A percentile compares a stretch with the other conserved stretches of the same genome.
phyloP scores from a whole-genome alignment of 2,113 vertebrate species.

The Aplodontia rufa region DNA sequence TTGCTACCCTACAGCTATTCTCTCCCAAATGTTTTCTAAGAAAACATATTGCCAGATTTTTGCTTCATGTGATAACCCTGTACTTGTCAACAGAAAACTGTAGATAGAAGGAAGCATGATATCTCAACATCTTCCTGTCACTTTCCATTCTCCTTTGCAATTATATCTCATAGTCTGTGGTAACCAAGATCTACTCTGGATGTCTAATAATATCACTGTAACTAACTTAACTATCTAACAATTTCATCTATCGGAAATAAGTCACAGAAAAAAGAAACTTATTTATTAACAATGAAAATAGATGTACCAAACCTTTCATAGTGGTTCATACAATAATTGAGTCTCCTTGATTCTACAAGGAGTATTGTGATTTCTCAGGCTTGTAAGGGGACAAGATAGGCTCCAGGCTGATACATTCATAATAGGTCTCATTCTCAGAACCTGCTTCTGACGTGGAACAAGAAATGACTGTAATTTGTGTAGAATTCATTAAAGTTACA shows the following conservation, averaged over 20 bases:
- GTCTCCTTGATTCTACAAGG: neutral
- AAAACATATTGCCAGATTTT: neutral
- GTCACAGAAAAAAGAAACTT: neutral
- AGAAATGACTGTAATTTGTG: neutral
- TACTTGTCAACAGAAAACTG: neutral
- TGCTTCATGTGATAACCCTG: neutral
- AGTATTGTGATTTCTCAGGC: neutral
- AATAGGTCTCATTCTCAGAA: neutral
- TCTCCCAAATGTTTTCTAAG: neutral
- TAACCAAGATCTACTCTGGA: neutral
- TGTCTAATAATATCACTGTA: neutral
- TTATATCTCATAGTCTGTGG: neutral
- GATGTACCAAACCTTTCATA: neutral
- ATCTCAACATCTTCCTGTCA: neutral
- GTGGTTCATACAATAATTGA: neutral
- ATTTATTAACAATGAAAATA: neutral
- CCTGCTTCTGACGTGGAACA: neutral
- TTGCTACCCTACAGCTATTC: fast-evolving
- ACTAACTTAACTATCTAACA: neutral
- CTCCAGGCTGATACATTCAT: neutral
- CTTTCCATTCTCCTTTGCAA: neutral
- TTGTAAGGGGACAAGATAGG: neutral
- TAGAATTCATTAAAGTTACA: neutral
- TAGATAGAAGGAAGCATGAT: neutral
- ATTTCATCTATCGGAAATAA: neutral